Evolutionary conservation across 2,113 vertebrate species (phyloP).

Genomic region (Merops nubicus): DNA sequence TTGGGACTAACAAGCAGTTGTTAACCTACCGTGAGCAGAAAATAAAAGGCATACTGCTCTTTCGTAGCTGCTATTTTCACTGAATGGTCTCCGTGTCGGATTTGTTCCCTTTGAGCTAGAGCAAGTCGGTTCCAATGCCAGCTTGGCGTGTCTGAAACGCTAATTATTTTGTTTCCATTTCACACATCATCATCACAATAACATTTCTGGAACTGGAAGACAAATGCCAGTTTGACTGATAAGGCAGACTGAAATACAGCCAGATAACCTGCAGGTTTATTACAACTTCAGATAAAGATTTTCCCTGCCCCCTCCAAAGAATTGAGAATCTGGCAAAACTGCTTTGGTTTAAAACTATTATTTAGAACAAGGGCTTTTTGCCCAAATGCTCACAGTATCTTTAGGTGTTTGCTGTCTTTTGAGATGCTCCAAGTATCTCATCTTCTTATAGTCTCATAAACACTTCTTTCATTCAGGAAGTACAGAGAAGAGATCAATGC

Average conservation of each 20-base stretch:
- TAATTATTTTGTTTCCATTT: conserved; percentile 22
- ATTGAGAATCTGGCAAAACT: background rate
- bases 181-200: conserved; percentile 14
- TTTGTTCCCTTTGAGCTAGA: background rate
- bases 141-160: background rate
- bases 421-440: background rate
- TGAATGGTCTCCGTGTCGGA: background rate
- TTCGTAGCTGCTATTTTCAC: background rate
- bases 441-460: background rate
- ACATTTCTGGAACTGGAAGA: background rate
- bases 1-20: conserved; percentile 14
- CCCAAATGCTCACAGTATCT: background rate
- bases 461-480: background rate
- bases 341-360: background rate
- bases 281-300: background rate
- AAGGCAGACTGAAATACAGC: background rate
- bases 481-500: background rate
- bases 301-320: background rate
- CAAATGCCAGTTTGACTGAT: background rate
- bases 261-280: background rate
- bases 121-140: background rate
- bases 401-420: background rate
- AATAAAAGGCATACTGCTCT: background rate
- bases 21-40: background rate
- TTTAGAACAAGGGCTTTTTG: background rate